Evolutionary conservation across 1,140 invertebrate species (phyloP).

Genomic region (Anadara kagoshimensis): DNA sequence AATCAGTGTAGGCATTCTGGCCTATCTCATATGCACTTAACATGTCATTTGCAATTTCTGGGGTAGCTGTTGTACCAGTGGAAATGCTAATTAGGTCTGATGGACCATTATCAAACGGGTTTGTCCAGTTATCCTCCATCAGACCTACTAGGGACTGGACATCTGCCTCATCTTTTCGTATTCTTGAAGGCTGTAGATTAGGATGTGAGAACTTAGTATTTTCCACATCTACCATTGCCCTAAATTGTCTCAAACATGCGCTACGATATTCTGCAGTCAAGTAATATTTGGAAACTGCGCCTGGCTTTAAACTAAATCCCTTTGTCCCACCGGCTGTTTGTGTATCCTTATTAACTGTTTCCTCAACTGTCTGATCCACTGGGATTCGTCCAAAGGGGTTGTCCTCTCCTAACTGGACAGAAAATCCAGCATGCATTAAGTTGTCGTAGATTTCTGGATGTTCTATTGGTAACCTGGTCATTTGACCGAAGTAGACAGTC

Average conservation of each 20-base stretch:
- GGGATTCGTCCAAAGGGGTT: background rate
- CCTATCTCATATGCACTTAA: slow-evolving; percentile 6
- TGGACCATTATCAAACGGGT: slow-evolving; percentile 19
- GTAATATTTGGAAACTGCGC: slow-evolving; percentile 4
- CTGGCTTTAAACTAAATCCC: slow-evolving; percentile 14
- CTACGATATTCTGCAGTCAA: slow-evolving; percentile 14
- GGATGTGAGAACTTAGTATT: background rate
- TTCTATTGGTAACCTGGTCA: background rate
- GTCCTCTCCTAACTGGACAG: background rate
- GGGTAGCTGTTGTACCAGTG: slow-evolving; percentile 11
- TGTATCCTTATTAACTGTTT: slow-evolving; percentile 26
- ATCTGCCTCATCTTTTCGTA: slow-evolving; percentile 20
- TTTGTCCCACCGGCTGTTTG: slow-evolving; percentile 18
- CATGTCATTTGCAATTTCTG: slow-evolving; percentile 14
- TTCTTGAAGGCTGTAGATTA: slow-evolving; percentile 11
- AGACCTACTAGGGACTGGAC: slow-evolving; percentile 10
- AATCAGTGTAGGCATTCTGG: background rate
- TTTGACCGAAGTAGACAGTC: background rate
- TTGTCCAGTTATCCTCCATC: slow-evolving; percentile 11
- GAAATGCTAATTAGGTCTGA: slow-evolving; percentile 18
- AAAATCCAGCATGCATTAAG: background rate
- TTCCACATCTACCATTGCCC: slow-evolving; percentile 6
- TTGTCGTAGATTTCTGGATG: background rate
- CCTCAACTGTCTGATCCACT: slow-evolving; percentile 28
- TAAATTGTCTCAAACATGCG: slow-evolving; percentile 1